These are phyloP conservation scores for Tupaia tana DNA, from an alignment of 2,113 vertebrate species.

Conservation along the genomic window DNA sequence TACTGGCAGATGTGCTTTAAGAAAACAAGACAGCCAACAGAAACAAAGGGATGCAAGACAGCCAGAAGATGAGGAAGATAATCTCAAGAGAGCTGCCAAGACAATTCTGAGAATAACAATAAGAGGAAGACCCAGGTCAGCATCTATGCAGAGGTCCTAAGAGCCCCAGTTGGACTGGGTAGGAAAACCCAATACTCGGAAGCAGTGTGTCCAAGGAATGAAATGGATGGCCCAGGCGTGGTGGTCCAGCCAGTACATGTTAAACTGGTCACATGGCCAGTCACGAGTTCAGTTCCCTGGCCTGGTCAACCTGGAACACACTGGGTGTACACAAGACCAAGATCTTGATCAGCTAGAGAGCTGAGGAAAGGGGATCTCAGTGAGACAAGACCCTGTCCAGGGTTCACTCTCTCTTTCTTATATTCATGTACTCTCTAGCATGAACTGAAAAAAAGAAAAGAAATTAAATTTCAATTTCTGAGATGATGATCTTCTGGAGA, in stretches of 20 bases:
- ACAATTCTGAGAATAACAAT: not conserved
- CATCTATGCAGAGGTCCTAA: not conserved
- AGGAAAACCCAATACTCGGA: constrained; percentile 37
- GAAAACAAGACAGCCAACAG: not conserved
- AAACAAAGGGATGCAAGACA: not conserved
- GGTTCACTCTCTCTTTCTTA: too few relatives aligned
- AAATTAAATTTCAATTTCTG: not conserved
- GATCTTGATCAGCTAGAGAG: too few relatives aligned
- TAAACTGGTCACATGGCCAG: too few relatives aligned
- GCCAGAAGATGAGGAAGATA: not conserved
- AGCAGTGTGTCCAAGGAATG: not conserved
- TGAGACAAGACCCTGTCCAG: too few relatives aligned
- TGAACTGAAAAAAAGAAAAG: too few relatives aligned
- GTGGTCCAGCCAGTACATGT: too few relatives aligned
- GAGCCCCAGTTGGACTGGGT: not conserved
- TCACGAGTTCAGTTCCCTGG: too few relatives aligned
- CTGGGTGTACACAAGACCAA: too few relatives aligned
- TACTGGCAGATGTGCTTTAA: not conserved
- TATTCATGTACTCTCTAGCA: too few relatives aligned
- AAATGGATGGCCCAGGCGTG: not conserved
- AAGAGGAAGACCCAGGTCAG: not conserved
- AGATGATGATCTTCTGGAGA: not conserved
- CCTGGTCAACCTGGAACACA: too few relatives aligned
- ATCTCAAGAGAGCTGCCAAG: not conserved
- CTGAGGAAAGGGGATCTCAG: too few relatives aligned